phyloP scores from a whole-genome alignment of 2,797 vertebrate genomes.

The Pelochelys cantorii region DNA sequence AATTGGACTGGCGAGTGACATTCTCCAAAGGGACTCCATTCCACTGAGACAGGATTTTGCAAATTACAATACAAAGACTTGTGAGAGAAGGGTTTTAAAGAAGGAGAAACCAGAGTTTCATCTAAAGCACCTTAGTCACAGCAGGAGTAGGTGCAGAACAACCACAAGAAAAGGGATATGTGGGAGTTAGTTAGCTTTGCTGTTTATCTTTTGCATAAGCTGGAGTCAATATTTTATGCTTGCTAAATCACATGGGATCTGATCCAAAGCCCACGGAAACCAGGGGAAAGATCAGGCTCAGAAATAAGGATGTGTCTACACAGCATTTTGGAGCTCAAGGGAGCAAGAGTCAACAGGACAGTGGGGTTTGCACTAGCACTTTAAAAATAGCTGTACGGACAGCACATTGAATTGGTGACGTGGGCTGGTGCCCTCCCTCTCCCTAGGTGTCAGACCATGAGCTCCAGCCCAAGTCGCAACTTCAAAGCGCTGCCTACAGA shows the following conservation, averaged over 20 bases:
- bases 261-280: background rate
- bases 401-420: background rate
- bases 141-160: background rate
- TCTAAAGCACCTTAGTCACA: conserved; percentile 7
- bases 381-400: background rate
- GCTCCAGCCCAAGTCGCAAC: background rate
- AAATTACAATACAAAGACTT: background rate
- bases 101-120: background rate
- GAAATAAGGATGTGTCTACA: background rate
- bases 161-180: background rate
- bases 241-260: background rate
- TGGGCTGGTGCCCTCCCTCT: background rate
- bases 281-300: background rate
- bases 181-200: background rate
- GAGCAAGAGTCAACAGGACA: background rate
- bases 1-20: background rate
- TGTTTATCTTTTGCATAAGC: background rate
- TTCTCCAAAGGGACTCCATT: background rate
- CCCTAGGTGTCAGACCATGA: background rate
- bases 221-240: background rate
- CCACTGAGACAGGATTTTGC: background rate
- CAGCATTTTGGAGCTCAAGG: background rate
- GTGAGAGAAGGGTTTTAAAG: background rate
- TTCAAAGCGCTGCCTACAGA: background rate
- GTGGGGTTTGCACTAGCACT: background rate